Percentiles rank a stretch among this genome's conserved stretches.
Conservation (phyloP, 2,888 invertebrate genomes). For the Neoascia interrupta region DNA sequence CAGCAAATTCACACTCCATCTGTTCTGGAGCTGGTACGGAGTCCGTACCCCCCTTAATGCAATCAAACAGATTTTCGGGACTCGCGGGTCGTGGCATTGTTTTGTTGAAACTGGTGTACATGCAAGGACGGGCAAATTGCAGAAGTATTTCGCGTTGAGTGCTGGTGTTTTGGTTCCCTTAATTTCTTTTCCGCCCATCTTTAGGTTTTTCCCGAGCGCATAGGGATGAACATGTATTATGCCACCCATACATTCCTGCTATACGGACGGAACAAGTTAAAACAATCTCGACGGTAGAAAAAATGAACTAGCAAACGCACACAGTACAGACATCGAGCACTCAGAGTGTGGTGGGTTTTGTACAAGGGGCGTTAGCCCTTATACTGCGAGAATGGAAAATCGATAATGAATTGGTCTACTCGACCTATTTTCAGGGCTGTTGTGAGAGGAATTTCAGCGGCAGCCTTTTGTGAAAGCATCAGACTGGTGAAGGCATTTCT, state of each 20-base stretch:
- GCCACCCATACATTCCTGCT: too few relatives aligned
- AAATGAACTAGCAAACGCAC: slow-evolving; percentile 13
- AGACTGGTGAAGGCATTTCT: slow-evolving; percentile 17
- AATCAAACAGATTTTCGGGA: slow-evolving; percentile 20
- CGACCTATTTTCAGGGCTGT: slow-evolving; percentile 22
- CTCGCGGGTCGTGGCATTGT: slow-evolving; percentile 25
- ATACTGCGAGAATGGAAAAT: slow-evolving; percentile 47
- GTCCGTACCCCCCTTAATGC: slow-evolving; percentile 19
- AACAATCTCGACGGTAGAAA: slow-evolving; percentile 3
- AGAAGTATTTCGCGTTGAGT: slow-evolving; percentile 23
- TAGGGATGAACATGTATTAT: too few relatives aligned
- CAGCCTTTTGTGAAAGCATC: neutral
- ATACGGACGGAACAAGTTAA: too few relatives aligned
- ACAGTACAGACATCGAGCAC: neutral
- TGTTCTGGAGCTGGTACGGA: too few relatives aligned
- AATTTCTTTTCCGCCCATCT: neutral
- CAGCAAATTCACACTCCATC: slow-evolving; percentile 28
- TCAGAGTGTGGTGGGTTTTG: too few relatives aligned
- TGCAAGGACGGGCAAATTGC: slow-evolving; percentile 1
- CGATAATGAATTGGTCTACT: slow-evolving; percentile 51
- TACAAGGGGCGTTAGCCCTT: slow-evolving; percentile 8
- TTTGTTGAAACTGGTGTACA: slow-evolving; percentile 1
- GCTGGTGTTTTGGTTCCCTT: slow-evolving; percentile 1
- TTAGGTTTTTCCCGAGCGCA: slow-evolving; percentile 1
- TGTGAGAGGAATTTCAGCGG: slow-evolving; percentile 13